A percentile compares a stretch with the other conserved stretches of the same genome.
Evolutionary conservation across 2,888 invertebrate genomes (phyloP).

Genomic region (Eupeodes latifasciatus): DNA sequence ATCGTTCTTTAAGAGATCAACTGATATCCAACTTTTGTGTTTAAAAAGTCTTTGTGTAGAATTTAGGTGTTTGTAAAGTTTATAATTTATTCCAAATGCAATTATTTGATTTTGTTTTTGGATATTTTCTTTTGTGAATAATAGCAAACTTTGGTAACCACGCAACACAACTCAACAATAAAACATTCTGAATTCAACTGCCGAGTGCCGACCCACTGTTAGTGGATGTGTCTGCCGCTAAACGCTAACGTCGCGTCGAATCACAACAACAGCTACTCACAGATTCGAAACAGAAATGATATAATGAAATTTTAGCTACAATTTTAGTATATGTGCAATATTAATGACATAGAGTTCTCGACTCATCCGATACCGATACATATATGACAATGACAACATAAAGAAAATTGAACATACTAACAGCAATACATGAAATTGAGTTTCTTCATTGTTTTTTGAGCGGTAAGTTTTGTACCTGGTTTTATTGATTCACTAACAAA

Average conservation of each 20-base stretch:
- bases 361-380: not conserved
- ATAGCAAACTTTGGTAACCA: slow-evolving; percentile 55
- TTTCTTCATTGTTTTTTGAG: slow-evolving; percentile 21
- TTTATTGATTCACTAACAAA: slow-evolving; percentile 59
- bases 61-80: not conserved
- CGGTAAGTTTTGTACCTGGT: slow-evolving; percentile 39
- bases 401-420: slow-evolving; percentile 2
- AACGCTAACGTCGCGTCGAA: no score
- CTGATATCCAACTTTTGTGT: not conserved
- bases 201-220: not conserved
- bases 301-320: slow-evolving; percentile 4
- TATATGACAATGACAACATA: not conserved
- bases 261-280: not conserved
- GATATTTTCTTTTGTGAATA: slow-evolving; percentile 76
- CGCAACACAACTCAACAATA: slow-evolving; percentile 81
- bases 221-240: not conserved
- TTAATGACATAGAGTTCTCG: not conserved
- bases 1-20: not conserved
- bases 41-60: slow-evolving; percentile 9
- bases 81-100: slow-evolving; percentile 38
- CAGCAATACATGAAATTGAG: slow-evolving; percentile 29
- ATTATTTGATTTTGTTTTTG: slow-evolving; percentile 49
- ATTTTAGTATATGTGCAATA: slow-evolving; percentile 33
- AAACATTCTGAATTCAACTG: slow-evolving; percentile 81
- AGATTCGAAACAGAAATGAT: slow-evolving; percentile 4